Conservation (phyloP, 2,113 vertebrate genomes). For the Trematocara unimaculatum region DNA sequence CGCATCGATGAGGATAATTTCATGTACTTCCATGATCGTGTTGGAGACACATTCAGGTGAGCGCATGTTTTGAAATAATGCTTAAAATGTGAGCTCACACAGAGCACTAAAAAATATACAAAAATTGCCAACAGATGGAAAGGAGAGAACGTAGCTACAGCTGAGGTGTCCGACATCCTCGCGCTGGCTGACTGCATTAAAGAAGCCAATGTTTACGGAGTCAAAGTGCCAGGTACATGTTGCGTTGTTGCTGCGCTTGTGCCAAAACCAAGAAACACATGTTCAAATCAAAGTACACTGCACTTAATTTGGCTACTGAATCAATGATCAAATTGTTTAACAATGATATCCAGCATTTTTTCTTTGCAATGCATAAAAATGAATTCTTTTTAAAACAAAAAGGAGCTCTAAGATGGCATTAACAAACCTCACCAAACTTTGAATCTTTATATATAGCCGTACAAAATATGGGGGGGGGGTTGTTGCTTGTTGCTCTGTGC, state of each 20-base stretch:
- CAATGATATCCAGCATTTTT: not conserved
- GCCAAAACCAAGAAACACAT: not conserved
- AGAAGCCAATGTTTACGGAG: conserved; percentile 81
- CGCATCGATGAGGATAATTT: conserved; percentile 74
- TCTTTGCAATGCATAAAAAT: not conserved
- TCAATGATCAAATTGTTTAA: not conserved
- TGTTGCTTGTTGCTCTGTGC: not conserved
- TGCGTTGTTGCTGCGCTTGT: not conserved
- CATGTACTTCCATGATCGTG: conserved; percentile 81
- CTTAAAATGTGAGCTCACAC: too few relatives aligned
- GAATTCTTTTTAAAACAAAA: not conserved
- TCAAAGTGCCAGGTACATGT: conserved; percentile 75
- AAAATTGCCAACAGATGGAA: too few relatives aligned
- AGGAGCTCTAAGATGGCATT: not conserved
- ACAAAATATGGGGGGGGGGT: not conserved
- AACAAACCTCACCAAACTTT: not conserved
- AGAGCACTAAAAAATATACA: too few relatives aligned
- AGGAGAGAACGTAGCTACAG: conserved; percentile 83
- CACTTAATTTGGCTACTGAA: not conserved
- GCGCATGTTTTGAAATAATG: too few relatives aligned
- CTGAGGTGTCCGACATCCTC: conserved; percentile 77
- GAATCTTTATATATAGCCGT: not conserved
- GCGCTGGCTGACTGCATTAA: conserved; percentile 63
- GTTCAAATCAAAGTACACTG: not conserved
- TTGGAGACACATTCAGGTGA: conserved; percentile 77